A percentile compares a stretch with the other conserved stretches of the same genome.
Evolutionary conservation across 2,888 invertebrate genomes (phyloP).

Genomic region (Cheilosia urbana): DNA sequence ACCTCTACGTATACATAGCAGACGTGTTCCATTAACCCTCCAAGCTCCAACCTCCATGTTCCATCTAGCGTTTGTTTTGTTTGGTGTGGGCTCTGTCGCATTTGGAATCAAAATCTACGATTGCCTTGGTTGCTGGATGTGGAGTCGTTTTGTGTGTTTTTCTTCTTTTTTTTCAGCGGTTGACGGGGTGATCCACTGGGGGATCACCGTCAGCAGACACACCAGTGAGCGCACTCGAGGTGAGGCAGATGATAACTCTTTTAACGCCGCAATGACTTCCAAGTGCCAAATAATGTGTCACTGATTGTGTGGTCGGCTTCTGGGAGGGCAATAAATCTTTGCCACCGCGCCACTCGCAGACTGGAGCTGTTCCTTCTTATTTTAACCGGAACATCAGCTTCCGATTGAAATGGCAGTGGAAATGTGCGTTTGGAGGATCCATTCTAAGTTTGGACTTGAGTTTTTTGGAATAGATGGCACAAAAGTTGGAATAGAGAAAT

Average conservation of each 20-base stretch:
- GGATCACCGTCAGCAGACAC: conserved; percentile 59
- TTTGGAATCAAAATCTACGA: conserved; percentile 66
- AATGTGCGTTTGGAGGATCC: no score
- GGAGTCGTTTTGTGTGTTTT: conserved; percentile 3
- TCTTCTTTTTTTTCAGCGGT: conserved; percentile 1
- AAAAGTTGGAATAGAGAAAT: no score
- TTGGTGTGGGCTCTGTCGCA: conserved; percentile 49
- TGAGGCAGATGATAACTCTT: conserved; percentile 75
- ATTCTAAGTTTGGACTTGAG: no score
- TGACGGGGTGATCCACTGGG: conserved; percentile 59
- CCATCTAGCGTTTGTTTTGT: conserved; percentile 14
- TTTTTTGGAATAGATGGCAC: no score
- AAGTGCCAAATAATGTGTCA: conserved; percentile 76
- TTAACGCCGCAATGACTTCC: conserved; percentile 76
- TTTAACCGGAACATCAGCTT: not conserved
- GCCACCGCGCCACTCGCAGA: conserved; percentile 5
- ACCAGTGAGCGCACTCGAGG: conserved; percentile 59
- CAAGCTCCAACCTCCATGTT: no score
- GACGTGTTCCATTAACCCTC: conserved; percentile 25
- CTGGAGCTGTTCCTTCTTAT: not conserved
- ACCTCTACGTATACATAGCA: not conserved
- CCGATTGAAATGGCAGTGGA: no score
- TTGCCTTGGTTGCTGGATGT: conserved; percentile 47
- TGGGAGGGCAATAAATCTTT: conserved; percentile 67
- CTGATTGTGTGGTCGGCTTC: conserved; percentile 76